Evolutionary conservation across 1,140 invertebrate species (phyloP).

Genomic region (Euborellia annulipes): DNA sequence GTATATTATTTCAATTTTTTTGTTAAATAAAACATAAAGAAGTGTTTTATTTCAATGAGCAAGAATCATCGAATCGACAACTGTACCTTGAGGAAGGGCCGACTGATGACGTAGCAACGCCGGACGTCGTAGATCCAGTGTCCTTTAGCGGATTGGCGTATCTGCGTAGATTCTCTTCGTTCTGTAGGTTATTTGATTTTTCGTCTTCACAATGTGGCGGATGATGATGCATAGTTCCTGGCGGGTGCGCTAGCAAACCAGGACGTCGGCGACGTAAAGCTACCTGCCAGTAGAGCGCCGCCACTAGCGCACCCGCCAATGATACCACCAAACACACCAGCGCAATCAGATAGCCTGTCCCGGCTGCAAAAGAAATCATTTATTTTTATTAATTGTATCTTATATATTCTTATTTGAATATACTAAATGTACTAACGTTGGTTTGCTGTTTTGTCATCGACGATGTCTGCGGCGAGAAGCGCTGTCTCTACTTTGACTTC

Average conservation of each 20-base stretch:
- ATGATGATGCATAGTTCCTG: constrained; percentile 18
- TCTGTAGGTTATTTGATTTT: constrained; percentile 76
- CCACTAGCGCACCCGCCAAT: constrained; percentile 28
- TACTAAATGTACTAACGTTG: too few relatives aligned
- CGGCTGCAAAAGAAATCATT: constrained; percentile 4
- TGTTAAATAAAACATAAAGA: not conserved
- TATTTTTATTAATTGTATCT: too few relatives aligned
- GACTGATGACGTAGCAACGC: constrained; percentile 25
- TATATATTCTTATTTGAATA: too few relatives aligned
- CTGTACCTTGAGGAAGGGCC: constrained; percentile 21
- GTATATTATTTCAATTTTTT: too few relatives aligned
- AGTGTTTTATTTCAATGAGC: not conserved
- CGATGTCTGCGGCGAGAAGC: constrained; percentile 25
- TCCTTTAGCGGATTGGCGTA: constrained; percentile 43
- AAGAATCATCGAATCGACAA: constrained; percentile 9
- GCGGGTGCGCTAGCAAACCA: constrained; percentile 26
- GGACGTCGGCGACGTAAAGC: constrained; percentile 33
- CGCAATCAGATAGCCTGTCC: constrained; percentile 27
- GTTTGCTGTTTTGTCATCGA: too few relatives aligned
- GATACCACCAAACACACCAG: constrained; percentile 34
- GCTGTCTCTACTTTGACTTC: constrained; percentile 65
- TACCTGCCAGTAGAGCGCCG: constrained; percentile 33
- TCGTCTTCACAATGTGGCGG: constrained; percentile 56
- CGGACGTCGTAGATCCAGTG: constrained; percentile 33
- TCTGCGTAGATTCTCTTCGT: constrained; percentile 70